A percentile compares a stretch with the other conserved stretches of the same genome.
These are phyloP conservation scores for Tenodera sinensis DNA, from an alignment of 2,888 invertebrate species.

Conservation along the genomic window DNA sequence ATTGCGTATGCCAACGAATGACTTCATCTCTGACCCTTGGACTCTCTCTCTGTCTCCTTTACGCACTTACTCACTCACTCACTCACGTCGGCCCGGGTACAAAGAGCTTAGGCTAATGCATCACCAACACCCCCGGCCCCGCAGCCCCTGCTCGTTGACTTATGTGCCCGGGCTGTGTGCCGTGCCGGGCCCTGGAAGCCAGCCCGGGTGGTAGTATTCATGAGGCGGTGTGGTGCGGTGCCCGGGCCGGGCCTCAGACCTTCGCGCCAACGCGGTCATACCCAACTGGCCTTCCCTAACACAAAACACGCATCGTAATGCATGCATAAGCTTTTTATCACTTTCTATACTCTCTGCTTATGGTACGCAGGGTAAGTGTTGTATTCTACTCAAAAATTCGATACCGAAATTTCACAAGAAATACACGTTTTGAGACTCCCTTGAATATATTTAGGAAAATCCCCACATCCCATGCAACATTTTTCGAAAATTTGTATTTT, in stretches of 20 bases:
- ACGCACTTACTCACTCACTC: no score
- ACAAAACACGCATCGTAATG: no score
- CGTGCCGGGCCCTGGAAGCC: background rate
- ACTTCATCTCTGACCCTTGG: constrained; percentile 20
- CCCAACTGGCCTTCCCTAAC: no score
- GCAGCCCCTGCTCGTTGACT: constrained; percentile 13
- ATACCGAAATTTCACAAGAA: no score
- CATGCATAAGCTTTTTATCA: no score
- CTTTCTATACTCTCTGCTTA: no score
- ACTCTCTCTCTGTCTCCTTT: background rate
- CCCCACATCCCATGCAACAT: no score
- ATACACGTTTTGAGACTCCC: no score
- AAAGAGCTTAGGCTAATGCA: constrained; percentile 29
- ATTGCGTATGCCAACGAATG: constrained; percentile 25
- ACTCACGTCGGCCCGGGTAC: constrained; percentile 1
- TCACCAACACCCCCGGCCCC: constrained; percentile 17
- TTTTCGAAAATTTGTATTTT: no score
- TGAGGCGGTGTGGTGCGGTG: constrained; percentile 16
- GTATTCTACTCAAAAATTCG: no score
- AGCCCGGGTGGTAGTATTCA: constrained; percentile 17
- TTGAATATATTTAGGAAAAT: no score
- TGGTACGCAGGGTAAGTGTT: no score
- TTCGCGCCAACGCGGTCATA: background rate
- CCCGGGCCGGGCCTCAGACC: background rate
- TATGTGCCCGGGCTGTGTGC: constrained; percentile 21